Conservation (phyloP, 2,797 vertebrate genomes). For the Aplochiton taeniatus region DNA sequence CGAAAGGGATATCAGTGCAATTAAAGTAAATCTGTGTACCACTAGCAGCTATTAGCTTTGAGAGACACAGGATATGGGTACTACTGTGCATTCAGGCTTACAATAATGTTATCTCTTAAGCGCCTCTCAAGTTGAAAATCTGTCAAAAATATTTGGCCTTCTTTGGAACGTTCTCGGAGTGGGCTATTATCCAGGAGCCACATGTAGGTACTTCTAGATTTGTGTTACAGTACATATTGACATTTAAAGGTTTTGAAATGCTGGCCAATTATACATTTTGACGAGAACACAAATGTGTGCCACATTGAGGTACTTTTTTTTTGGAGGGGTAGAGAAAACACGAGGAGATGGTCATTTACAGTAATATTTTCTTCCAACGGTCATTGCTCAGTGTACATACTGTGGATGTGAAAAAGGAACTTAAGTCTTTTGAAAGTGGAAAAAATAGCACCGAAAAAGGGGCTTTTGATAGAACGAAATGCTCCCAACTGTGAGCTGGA, state of each 20-base stretch:
- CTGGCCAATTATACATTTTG: conserved; percentile 64
- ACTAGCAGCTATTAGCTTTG: neutral
- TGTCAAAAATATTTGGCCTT: conserved; percentile 14
- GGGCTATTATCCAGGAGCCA: conserved; percentile 68
- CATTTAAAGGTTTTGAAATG: conserved; percentile 70
- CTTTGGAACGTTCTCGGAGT: conserved; percentile 54
- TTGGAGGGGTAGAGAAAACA: conserved; percentile 58
- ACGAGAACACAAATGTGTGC: conserved; percentile 61
- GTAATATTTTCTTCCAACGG: conserved; percentile 63
- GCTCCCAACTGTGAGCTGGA: conserved; percentile 76
- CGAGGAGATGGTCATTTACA: conserved; percentile 63
- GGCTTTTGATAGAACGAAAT: conserved; percentile 78
- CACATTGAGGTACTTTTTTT: conserved; percentile 59
- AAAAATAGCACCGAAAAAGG: conserved; percentile 63
- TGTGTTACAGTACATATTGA: conserved; percentile 73
- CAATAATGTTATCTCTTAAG: conserved; percentile 57
- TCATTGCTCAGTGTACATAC: conserved; percentile 51
- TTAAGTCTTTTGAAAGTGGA: conserved; percentile 42
- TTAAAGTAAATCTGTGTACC: no score
- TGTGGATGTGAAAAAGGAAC: conserved; percentile 63
- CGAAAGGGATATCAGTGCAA: no score
- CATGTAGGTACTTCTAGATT: conserved; percentile 68
- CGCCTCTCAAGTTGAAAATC: conserved; percentile 57
- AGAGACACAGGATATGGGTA: conserved; percentile 23
- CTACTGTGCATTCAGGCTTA: conserved; percentile 32